Percentiles rank a stretch among this genome's conserved stretches.
These are phyloP conservation scores for Boloria euphrosyne DNA, from an alignment of 2,888 invertebrate species.

Conservation along the genomic window DNA sequence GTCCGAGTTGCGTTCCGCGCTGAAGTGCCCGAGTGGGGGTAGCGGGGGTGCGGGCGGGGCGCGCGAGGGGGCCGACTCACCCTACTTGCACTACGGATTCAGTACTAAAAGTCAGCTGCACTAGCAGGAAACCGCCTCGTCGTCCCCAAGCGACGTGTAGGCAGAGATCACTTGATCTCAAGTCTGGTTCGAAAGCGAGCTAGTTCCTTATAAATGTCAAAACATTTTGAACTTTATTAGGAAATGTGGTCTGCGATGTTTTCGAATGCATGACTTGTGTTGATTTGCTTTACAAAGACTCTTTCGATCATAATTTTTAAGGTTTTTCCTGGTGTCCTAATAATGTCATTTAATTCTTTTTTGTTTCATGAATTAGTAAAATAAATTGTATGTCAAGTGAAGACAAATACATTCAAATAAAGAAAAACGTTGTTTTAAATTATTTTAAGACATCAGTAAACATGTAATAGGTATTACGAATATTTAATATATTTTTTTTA, in stretches of 20 bases:
- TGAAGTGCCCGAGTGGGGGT: slow-evolving; percentile 84
- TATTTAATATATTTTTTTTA: too few species aligned
- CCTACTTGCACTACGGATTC: slow-evolving; percentile 85
- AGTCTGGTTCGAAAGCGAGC: not conserved
- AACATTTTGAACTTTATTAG: slow-evolving; percentile 7
- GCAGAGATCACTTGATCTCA: slow-evolving; percentile 42
- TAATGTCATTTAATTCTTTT: not conserved
- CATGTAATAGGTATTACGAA: too few species aligned
- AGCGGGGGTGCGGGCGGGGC: slow-evolving; percentile 62
- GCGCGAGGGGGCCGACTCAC: slow-evolving; percentile 82
- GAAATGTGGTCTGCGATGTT: not conserved
- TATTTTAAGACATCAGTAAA: too few species aligned
- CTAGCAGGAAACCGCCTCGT: slow-evolving; percentile 74
- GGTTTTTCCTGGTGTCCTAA: slow-evolving; percentile 2
- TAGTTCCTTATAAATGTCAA: not conserved
- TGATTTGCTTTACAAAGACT: slow-evolving; percentile 4
- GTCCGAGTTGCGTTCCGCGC: slow-evolving; percentile 86
- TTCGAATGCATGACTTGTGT: not conserved
- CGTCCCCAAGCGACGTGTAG: slow-evolving; percentile 77
- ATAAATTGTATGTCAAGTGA: too few species aligned
- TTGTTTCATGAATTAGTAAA: not conserved
- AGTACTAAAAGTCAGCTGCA: slow-evolving; percentile 79
- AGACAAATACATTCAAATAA: too few species aligned
- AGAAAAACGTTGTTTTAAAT: too few species aligned
- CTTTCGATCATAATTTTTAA: slow-evolving; percentile 9